These are phyloP conservation scores for Chrysomela aeneicollis DNA, from an alignment of 2,888 invertebrate genomes.

Conservation along the genomic window DNA sequence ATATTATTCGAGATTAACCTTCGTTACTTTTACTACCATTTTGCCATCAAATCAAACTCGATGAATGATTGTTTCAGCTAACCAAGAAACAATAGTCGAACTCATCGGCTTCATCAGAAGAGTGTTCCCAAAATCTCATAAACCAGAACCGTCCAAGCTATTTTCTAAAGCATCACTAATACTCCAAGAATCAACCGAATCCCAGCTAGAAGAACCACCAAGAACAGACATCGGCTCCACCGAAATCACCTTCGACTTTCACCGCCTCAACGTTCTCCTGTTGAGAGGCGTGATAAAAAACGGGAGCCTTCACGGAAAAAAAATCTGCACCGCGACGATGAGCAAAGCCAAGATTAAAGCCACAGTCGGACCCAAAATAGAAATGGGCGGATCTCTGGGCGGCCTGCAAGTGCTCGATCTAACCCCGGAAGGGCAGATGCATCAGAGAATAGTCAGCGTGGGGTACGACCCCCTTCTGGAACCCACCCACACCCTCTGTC, in stretches of 20 bases:
- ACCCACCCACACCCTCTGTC: slow-evolving; percentile 57
- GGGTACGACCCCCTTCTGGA: slow-evolving; percentile 77
- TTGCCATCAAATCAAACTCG: too few relatives aligned
- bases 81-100: slow-evolving; percentile 95
- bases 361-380: slow-evolving; percentile 68
- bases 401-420: slow-evolving; percentile 91
- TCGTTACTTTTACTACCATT: too few relatives aligned
- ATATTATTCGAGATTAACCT: too few relatives aligned
- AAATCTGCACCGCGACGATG: slow-evolving; percentile 94
- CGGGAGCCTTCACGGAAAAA: slow-evolving; percentile 76
- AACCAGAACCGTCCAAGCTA: slow-evolving; percentile 47
- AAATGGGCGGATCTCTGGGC: slow-evolving; percentile 87
- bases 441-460: slow-evolving; percentile 85
- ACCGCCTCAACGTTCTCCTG: slow-evolving; percentile 86
- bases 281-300: slow-evolving; percentile 79
- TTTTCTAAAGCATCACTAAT: slow-evolving; percentile 40
- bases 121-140: slow-evolving; percentile 65
- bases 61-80: slow-evolving; percentile 67
- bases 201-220: slow-evolving; percentile 47
- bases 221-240: slow-evolving; percentile 68
- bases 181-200: slow-evolving; percentile 52
- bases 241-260: slow-evolving; percentile 92
- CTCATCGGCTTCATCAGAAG: slow-evolving; percentile 87
- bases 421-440: slow-evolving; percentile 82
- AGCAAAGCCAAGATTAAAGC: slow-evolving; percentile 90